phyloP scores from a whole-genome alignment of 2,797 vertebrate genomes.

The Etheostoma perlongum region DNA sequence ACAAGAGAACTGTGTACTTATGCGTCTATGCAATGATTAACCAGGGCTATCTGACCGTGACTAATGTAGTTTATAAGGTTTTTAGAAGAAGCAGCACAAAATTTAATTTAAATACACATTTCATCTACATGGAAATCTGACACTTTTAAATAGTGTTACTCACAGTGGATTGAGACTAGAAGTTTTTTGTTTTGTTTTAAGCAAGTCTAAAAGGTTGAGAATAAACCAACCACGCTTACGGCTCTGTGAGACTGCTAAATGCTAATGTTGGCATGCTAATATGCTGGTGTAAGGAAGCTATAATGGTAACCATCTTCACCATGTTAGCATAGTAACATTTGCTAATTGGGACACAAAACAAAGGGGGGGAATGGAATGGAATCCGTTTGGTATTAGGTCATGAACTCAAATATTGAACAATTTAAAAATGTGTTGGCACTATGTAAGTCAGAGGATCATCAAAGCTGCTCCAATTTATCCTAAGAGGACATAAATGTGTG shows the following conservation, averaged over 20 bases:
- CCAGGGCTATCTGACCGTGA: slow-evolving; percentile 3
- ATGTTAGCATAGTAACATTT: no score
- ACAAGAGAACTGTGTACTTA: slow-evolving; percentile 30
- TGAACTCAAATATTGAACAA: neutral
- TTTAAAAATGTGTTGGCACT: neutral
- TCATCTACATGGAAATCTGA: neutral
- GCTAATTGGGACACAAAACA: neutral
- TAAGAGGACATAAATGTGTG: neutral
- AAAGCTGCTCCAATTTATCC: neutral
- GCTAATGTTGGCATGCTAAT: neutral
- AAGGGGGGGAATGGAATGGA: neutral
- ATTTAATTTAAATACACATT: neutral
- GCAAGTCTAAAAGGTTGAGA: neutral
- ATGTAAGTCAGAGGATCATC: neutral
- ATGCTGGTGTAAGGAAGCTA: neutral
- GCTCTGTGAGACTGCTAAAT: neutral
- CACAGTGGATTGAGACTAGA: neutral
- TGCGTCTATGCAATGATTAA: slow-evolving; percentile 17
- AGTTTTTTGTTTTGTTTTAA: neutral
- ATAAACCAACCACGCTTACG: neutral
- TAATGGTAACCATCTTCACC: neutral
- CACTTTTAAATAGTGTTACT: neutral
- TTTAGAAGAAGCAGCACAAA: neutral
- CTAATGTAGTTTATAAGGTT: neutral
- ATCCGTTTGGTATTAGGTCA: neutral